Conservation (phyloP, 2,888 invertebrate species). For the Orchesella flavescens region DNA sequence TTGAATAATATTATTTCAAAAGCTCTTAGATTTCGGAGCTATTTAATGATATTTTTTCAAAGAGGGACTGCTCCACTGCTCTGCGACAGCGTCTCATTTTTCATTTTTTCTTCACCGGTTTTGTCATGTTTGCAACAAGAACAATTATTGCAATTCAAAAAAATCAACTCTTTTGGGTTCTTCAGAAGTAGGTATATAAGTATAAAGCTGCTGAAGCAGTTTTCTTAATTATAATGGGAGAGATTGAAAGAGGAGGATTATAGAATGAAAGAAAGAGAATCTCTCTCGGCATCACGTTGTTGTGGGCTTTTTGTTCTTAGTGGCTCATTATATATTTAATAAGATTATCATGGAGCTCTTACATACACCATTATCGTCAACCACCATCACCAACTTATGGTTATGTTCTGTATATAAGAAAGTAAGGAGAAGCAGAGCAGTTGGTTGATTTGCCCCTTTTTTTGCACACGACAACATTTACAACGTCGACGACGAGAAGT, state of each 20-base stretch:
- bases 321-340: constrained; percentile 54
- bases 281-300: constrained; percentile 25
- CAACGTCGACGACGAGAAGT: constrained; percentile 10
- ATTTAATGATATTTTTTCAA: constrained; percentile 15
- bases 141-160: constrained; percentile 28
- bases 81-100: constrained; percentile 29
- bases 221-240: constrained; percentile 33
- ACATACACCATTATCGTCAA: constrained; percentile 12
- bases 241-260: constrained; percentile 32
- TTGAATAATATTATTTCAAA: background rate
- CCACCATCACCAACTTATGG: too few relatives aligned
- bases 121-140: constrained; percentile 33
- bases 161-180: too few relatives aligned
- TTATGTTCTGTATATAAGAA: background rate
- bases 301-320: constrained; percentile 33
- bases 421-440: constrained; percentile 10
- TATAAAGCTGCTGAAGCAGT: constrained; percentile 9
- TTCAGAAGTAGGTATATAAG: too few relatives aligned
- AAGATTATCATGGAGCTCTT: constrained; percentile 45
- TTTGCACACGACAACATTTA: constrained; percentile 43
- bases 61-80: too few relatives aligned
- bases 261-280: constrained; percentile 41
- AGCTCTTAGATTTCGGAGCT: constrained; percentile 11
- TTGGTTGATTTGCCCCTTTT: constrained; percentile 41
- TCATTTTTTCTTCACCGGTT: constrained; percentile 28